A percentile compares a stretch with the other conserved stretches of the same genome.
phyloP scores from a whole-genome alignment of 2,797 vertebrate species.

The Petrocephalus schoutedeni region DNA sequence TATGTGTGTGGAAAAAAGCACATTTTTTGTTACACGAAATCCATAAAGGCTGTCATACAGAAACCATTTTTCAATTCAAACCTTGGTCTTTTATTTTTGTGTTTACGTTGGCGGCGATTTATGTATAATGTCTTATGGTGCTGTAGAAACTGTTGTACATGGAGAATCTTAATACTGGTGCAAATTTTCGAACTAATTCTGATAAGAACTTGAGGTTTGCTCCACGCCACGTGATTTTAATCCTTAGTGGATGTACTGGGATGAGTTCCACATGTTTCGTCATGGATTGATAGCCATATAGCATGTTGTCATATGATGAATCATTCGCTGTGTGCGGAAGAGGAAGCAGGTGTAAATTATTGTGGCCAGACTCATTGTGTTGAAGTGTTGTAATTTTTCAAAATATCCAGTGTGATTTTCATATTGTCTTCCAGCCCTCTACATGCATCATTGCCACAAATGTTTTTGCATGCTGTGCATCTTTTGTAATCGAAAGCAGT shows the following conservation, averaged over 20 bases:
- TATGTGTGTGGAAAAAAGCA: not conserved
- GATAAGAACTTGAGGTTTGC: not conserved
- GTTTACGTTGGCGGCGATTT: not conserved
- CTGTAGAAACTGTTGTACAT: not conserved
- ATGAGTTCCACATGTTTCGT: slow-evolving; percentile 4
- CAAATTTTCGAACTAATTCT: not conserved
- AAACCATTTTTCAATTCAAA: not conserved
- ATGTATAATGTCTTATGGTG: not conserved
- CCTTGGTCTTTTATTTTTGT: not conserved
- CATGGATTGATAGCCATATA: not conserved
- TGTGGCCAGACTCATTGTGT: not conserved
- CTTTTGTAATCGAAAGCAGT: not conserved
- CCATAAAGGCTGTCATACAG: not conserved
- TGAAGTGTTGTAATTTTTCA: not conserved
- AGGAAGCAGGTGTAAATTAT: slow-evolving; percentile 26
- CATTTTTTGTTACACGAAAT: not conserved
- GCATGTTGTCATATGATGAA: not conserved
- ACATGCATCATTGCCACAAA: not conserved
- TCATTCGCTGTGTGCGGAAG: not conserved
- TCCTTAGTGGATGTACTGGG: not conserved
- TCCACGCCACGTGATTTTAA: not conserved
- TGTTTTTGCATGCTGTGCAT: not conserved
- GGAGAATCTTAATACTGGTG: not conserved
- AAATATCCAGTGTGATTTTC: not conserved
- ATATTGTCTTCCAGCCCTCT: not conserved